Conservation (phyloP, 1,140 invertebrate genomes). For the Pomacea maculata region DNA sequence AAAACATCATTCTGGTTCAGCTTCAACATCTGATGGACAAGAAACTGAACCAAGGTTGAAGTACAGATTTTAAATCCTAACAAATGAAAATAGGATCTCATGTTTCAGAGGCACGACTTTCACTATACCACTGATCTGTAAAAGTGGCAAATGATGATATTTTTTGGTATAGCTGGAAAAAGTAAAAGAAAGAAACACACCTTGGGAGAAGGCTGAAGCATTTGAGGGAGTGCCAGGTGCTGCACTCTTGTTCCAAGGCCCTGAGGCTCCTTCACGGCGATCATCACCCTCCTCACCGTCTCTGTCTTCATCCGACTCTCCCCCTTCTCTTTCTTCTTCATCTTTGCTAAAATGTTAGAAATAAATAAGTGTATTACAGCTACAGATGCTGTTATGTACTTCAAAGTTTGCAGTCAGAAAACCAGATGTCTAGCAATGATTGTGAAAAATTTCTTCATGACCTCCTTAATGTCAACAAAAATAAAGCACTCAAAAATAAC, state of each 20-base stretch:
- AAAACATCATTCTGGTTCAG: no score
- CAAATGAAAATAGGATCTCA: no score
- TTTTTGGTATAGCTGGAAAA: no score
- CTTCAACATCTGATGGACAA: no score
- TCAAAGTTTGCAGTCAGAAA: not conserved
- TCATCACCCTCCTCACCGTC: conserved; percentile 39
- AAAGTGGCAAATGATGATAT: no score
- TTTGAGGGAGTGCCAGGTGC: not conserved
- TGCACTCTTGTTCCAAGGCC: conserved; percentile 36
- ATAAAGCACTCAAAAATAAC: not conserved
- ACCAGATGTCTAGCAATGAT: not conserved
- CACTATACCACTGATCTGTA: no score
- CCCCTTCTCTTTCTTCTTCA: conserved; percentile 37
- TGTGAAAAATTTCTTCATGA: not conserved
- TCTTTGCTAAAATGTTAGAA: conserved; percentile 32
- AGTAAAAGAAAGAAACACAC: no score
- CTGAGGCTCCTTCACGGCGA: conserved; percentile 30
- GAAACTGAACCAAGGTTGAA: no score
- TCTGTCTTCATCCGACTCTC: conserved; percentile 33
- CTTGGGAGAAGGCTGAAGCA: no score
- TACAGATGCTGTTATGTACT: not conserved
- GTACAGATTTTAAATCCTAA: no score
- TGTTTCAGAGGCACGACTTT: no score
- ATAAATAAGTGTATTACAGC: not conserved
- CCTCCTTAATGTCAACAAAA: not conserved